A percentile compares a stretch with the other conserved stretches of the same genome.
These are phyloP conservation scores for Onychomys leucogaster DNA, from an alignment of 2,797 vertebrate genomes.

Conservation along the genomic window DNA sequence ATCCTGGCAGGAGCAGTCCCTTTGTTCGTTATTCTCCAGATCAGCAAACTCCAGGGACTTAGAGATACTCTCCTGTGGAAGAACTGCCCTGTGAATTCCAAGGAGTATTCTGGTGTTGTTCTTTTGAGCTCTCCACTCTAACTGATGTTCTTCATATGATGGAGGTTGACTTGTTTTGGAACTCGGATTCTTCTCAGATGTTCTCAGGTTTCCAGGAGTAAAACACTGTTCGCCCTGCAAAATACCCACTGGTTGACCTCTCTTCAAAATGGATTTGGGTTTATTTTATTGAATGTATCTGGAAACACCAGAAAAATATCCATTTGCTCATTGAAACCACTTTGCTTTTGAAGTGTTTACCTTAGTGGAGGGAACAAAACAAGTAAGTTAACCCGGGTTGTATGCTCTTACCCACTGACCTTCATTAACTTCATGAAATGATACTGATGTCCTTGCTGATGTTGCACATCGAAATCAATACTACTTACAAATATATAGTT, in stretches of 20 bases:
- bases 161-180: slow-evolving; percentile 23
- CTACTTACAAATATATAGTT: slow-evolving; percentile 24
- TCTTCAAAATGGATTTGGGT: slow-evolving; percentile 45
- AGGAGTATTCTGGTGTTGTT: neutral
- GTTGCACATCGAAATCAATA: slow-evolving; percentile 16
- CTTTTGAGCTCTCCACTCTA: slow-evolving; percentile 2
- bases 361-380: slow-evolving; percentile 16
- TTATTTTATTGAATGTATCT: slow-evolving; percentile 72
- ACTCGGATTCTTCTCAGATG: slow-evolving; percentile 43
- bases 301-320: slow-evolving; percentile 42
- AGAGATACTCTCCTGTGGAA: neutral
- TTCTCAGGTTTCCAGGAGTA: slow-evolving; percentile 19
- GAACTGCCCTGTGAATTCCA: neutral
- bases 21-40: neutral
- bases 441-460: neutral
- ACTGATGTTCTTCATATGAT: slow-evolving; percentile 29
- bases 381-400: slow-evolving; percentile 39
- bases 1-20: neutral
- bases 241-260: slow-evolving; percentile 34
- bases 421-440: slow-evolving; percentile 11
- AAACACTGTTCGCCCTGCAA: neutral
- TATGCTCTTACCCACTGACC: slow-evolving; percentile 34
- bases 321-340: slow-evolving; percentile 55
- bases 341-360: slow-evolving; percentile 66
- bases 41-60: neutral